phyloP scores from a whole-genome alignment of 2,888 invertebrate genomes.

The Tuberolachnus salignus region DNA sequence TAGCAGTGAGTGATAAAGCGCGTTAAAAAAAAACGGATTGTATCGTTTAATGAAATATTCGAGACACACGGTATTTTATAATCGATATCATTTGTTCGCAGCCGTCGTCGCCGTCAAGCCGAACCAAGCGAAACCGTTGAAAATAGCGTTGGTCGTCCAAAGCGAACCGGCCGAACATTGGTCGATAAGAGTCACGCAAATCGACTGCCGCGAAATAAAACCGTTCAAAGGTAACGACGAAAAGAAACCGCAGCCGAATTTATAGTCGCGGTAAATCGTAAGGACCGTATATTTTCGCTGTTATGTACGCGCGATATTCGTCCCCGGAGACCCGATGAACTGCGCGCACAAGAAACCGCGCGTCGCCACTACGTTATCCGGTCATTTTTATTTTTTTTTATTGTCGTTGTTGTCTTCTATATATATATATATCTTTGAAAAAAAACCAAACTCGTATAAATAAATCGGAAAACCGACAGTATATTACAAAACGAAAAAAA shows the following conservation, averaged over 20 bases:
- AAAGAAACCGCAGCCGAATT: not conserved
- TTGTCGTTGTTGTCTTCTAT: no score
- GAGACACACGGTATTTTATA: not conserved
- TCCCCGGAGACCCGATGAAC: no score
- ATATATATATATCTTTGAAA: no score
- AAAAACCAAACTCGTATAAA: no score
- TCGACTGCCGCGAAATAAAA: constrained; percentile 61
- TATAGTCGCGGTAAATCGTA: not conserved
- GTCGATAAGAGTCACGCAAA: constrained; percentile 62
- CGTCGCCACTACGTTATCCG: no score
- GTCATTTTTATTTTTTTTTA: no score
- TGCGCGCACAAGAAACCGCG: no score
- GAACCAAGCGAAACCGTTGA: constrained; percentile 61
- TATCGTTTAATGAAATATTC: not conserved
- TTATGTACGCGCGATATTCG: not conserved
- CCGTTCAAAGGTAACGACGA: constrained; percentile 59
- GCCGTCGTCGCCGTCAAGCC: constrained; percentile 62
- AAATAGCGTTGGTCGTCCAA: constrained; percentile 62
- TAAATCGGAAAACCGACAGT: no score
- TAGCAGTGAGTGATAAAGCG: constrained; percentile 60
- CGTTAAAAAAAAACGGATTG: not conserved
- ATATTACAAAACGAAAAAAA: no score
- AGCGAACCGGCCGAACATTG: constrained; percentile 62
- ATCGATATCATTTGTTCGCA: constrained; percentile 58
- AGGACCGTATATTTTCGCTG: not conserved